Conservation (phyloP, 2,797 vertebrate genomes). For the Propithecus perrieri region DNA sequence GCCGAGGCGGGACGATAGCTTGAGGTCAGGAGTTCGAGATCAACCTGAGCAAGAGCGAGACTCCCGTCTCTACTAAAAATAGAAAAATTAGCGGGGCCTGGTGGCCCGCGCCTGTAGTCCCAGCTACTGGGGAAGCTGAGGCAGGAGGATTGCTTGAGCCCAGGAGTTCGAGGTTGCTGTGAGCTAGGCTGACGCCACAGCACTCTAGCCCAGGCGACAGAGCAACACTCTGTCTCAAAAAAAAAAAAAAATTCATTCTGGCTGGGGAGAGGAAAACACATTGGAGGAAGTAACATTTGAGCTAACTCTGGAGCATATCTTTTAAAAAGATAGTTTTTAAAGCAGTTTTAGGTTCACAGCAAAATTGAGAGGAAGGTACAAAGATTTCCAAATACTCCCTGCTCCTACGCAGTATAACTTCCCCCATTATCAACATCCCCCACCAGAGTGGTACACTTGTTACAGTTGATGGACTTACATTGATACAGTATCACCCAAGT, state of each 20-base stretch:
- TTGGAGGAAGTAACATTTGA: background rate
- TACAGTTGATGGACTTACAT: background rate
- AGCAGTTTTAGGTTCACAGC: background rate
- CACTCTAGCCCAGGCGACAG: no score
- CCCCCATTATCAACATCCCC: background rate
- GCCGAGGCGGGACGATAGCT: no score
- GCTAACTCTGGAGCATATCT: conserved; percentile 8
- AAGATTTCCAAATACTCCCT: background rate
- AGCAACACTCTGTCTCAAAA: no score
- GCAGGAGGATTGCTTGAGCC: background rate
- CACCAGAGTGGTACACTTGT: background rate
- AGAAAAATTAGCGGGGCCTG: no score
- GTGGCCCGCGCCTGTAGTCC: background rate
- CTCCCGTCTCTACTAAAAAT: no score
- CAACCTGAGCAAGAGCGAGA: no score
- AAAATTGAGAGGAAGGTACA: background rate
- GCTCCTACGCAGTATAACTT: background rate
- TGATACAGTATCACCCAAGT: background rate
- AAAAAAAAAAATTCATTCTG: background rate
- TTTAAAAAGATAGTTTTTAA: background rate
- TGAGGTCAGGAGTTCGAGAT: no score
- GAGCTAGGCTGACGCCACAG: no score
- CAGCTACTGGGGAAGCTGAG: background rate
- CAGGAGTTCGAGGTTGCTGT: no score
- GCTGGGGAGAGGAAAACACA: background rate